Evolutionary conservation across 2,113 vertebrate species (phyloP).

Genomic region (Paratilapia polleni): DNA sequence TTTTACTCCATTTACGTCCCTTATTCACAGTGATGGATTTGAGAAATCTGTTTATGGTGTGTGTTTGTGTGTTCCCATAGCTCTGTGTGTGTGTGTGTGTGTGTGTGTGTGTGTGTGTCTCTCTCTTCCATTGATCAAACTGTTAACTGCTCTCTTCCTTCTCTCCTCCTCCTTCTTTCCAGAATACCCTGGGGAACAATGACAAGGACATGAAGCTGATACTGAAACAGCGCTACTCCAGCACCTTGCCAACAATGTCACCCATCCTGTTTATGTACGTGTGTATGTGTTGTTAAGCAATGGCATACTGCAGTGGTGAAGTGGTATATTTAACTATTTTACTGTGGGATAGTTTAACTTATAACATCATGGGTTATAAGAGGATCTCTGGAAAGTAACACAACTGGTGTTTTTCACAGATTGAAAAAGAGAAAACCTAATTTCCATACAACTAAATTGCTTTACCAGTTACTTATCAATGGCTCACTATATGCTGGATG

Average conservation of each 20-base stretch:
- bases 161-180: slow-evolving; percentile 35
- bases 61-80: not conserved
- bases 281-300: not conserved
- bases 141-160: slow-evolving; percentile 32
- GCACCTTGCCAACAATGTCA: slow-evolving; percentile 17
- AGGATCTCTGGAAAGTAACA: not conserved
- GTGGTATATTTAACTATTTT: not conserved
- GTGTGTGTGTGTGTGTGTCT: not conserved
- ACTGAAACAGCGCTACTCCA: not conserved
- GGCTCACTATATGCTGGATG: not conserved
- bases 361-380: not conserved
- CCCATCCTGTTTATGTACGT: not conserved
- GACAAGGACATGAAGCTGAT: slow-evolving; percentile 52
- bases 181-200: slow-evolving; percentile 47
- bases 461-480: not conserved
- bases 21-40: slow-evolving; percentile 51
- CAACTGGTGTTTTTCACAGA: not conserved
- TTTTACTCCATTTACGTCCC: slow-evolving; percentile 46
- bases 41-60: slow-evolving; percentile 33
- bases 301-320: not conserved
- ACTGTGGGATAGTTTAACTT: not conserved
- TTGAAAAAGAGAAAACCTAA: not conserved
- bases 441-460: not conserved
- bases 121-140: slow-evolving; percentile 47
- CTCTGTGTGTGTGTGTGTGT: slow-evolving; percentile 1